These are phyloP conservation scores for Xerus inauris DNA, from an alignment of 2,113 vertebrate species.

Conservation along the genomic window DNA sequence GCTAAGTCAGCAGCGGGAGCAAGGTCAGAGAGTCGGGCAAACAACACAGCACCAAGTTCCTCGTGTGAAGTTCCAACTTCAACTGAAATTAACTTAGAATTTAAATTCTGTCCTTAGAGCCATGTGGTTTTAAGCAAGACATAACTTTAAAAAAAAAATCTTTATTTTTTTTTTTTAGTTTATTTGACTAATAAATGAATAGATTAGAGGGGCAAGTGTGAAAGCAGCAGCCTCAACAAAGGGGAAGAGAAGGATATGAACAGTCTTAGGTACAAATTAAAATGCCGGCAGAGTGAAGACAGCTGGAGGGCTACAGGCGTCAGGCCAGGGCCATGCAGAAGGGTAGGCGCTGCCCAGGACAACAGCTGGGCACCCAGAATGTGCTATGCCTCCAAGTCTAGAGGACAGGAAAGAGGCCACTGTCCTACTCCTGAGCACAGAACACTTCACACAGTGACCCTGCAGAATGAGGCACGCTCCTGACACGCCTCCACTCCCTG, in stretches of 20 bases:
- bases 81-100: background rate
- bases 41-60: background rate
- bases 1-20: background rate
- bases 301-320: background rate
- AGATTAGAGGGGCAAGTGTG: background rate
- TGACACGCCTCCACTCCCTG: background rate
- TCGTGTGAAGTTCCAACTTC: background rate
- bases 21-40: background rate
- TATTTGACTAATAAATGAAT: background rate
- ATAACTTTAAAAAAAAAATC: too few relatives aligned
- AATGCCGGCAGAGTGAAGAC: background rate
- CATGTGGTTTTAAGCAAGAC: background rate
- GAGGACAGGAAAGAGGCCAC: background rate
- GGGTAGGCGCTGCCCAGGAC: too few relatives aligned
- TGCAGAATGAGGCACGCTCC: background rate
- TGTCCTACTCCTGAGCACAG: background rate
- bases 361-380: too few relatives aligned
- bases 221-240: background rate
- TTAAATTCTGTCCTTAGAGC: background rate
- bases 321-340: background rate
- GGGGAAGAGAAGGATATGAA: background rate
- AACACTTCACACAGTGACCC: background rate
- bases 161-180: background rate
- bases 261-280: too few relatives aligned
- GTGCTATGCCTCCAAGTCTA: background rate